phyloP scores from a whole-genome alignment of 2,888 invertebrate genomes.

The Idaea biselata region DNA sequence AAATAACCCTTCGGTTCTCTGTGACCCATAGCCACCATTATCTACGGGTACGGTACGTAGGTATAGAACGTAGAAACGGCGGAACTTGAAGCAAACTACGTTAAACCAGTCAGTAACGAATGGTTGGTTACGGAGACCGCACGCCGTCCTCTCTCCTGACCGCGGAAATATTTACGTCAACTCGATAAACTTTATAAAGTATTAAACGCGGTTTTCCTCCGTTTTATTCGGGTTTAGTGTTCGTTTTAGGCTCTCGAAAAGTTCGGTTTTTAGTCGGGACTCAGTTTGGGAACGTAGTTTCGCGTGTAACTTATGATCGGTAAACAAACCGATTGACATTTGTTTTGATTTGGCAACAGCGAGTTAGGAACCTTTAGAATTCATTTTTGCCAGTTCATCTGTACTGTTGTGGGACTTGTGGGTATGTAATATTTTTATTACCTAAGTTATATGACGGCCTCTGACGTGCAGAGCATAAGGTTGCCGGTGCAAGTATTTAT shows the following conservation, averaged over 20 bases:
- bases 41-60: neutral
- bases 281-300: neutral
- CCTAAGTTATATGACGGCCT: neutral
- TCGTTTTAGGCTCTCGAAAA: constrained; percentile 27
- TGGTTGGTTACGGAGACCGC: constrained; percentile 59
- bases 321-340: constrained; percentile 46
- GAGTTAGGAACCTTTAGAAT: constrained; percentile 16
- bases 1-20: constrained; percentile 25
- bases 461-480: too few relatives aligned
- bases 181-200: constrained; percentile 53
- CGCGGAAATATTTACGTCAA: constrained; percentile 70
- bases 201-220: constrained; percentile 17
- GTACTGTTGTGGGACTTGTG: constrained; percentile 60
- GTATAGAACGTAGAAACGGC: constrained; percentile 24
- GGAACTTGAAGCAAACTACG: constrained; percentile 51
- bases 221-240: constrained; percentile 42
- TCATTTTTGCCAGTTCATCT: constrained; percentile 50
- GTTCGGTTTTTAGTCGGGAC: constrained; percentile 27
- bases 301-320: constrained; percentile 36
- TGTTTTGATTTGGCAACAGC: constrained; percentile 66
- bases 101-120: constrained; percentile 61
- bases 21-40: neutral
- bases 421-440: constrained; percentile 49
- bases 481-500: too few relatives aligned
- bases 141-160: constrained; percentile 53